These are phyloP conservation scores for Synanthedon andrenaeformis DNA, from an alignment of 2,888 invertebrate genomes.

Conservation along the genomic window DNA sequence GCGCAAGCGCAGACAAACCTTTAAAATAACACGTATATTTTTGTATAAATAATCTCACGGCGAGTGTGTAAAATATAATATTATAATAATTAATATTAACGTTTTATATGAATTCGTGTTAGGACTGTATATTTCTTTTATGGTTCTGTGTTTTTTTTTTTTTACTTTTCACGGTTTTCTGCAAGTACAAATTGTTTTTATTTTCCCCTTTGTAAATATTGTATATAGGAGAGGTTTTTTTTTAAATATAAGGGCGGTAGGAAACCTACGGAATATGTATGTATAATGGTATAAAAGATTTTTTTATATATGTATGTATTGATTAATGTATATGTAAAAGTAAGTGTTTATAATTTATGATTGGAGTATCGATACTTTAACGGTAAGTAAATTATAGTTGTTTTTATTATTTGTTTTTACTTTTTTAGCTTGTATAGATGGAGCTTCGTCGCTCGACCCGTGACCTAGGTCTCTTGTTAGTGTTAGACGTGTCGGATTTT, in stretches of 20 bases:
- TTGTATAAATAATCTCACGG: constrained; percentile 46
- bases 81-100: constrained; percentile 24
- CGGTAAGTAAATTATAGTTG: constrained; percentile 67
- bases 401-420: constrained; percentile 58
- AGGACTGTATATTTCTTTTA: constrained; percentile 54
- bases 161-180: constrained; percentile 60
- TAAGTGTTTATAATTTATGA: constrained; percentile 55
- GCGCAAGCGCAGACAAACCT: constrained; percentile 39
- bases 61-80: constrained; percentile 38
- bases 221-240: constrained; percentile 52
- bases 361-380: constrained; percentile 36
- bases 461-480: constrained; percentile 37
- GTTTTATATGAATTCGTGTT: constrained; percentile 32
- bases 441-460: constrained; percentile 28
- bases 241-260: constrained; percentile 37
- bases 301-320: constrained; percentile 60
- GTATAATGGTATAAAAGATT: constrained; percentile 46
- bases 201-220: constrained; percentile 67
- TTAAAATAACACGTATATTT: constrained; percentile 30
- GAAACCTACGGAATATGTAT: constrained; percentile 38
- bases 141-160: constrained; percentile 21
- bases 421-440: constrained; percentile 36
- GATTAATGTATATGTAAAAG: constrained; percentile 54
- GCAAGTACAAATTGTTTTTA: constrained; percentile 72
- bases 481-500: constrained; percentile 35